These are phyloP conservation scores for Melanotaenia duboulayi DNA, from an alignment of 2,113 vertebrate species.

Conservation along the genomic window DNA sequence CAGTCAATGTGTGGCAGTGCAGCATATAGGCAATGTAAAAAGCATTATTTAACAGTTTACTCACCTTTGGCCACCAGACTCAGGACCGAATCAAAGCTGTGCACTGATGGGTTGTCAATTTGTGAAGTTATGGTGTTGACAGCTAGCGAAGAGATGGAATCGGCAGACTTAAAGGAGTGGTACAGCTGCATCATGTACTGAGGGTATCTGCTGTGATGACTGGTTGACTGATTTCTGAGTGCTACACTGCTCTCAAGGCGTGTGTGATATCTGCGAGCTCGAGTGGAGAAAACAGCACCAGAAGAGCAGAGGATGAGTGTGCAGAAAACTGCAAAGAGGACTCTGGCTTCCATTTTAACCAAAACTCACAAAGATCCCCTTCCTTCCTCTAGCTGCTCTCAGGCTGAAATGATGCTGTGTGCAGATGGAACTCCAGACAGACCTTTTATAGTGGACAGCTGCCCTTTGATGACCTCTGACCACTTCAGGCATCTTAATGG, in stretches of 20 bases:
- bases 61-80: slow-evolving; percentile 87
- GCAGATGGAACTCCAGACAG: slow-evolving; percentile 56
- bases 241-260: slow-evolving; percentile 11
- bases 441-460: slow-evolving; percentile 84
- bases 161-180: slow-evolving; percentile 69
- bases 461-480: slow-evolving; percentile 85
- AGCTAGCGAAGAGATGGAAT: slow-evolving; percentile 24
- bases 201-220: slow-evolving; percentile 70
- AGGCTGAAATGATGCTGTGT: slow-evolving; percentile 67
- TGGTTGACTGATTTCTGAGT: slow-evolving; percentile 37
- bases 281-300: slow-evolving; percentile 9
- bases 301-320: slow-evolving; percentile 23
- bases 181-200: slow-evolving; percentile 90
- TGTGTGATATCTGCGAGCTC: slow-evolving; percentile 4
- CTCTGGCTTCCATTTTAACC: slow-evolving; percentile 52
- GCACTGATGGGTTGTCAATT: slow-evolving; percentile 50
- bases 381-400: slow-evolving; percentile 63
- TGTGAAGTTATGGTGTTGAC: slow-evolving; percentile 12
- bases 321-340: slow-evolving; percentile 12
- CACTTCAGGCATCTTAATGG: slow-evolving; percentile 77
- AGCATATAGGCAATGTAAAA: not conserved
- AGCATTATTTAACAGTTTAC: slow-evolving; percentile 31
- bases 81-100: slow-evolving; percentile 80
- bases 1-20: not conserved
- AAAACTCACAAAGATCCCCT: slow-evolving; percentile 29